Base-by-base conservation (phyloP, 2,797 vertebrate genomes). In the Australoheros facetus region DNA sequence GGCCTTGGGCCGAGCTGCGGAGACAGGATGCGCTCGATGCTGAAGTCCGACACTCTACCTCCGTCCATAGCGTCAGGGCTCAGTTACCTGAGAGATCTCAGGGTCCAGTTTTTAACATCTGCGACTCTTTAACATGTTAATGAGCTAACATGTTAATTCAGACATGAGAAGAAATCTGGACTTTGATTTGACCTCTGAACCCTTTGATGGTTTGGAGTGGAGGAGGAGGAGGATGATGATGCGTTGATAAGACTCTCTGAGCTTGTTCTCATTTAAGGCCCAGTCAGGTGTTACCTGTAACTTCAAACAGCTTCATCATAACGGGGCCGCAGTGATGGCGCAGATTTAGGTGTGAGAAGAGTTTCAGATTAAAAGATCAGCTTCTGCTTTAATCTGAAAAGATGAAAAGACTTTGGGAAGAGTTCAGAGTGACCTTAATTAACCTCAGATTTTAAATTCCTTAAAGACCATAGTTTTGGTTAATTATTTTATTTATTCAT, bases 21-120 rank as follows among this genome's bases (percentile, higher is more conserved):
- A 48, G 92, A 91, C 4, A 96, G 85, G 82, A 96, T 95, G 83
- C 91, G 90, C 73, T 94, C 89, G 82, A 96, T 95, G 82, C 93
- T 94, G 89, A 95, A 96, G 93, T 94, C 91, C 2, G 93, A 90
- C 78, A 89, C 69, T 71, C 84, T 87, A 79, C 70, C 77, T 30
- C 66, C 42, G 32, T 89, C 86, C 94, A 96, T 95, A 71, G 6
- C 71, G 1, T 1, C 16, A n/a, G 2, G 16, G 28, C 2, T 28
- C 11, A 12, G 26, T 39, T 80, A 59, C 30, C 62, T 3, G 17
- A 26, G 23, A 58, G 19, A 8, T 57, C 54, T 7, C 42, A 28
- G 59, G 9, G 3, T 56, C 26, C 37, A 16, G 34, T 16, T 56
- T 66, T 32, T 16, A 56, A 37, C 5, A 48, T 32, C 7, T 7